Conservation (phyloP, 2,113 vertebrate genomes). For the Tragulus kanchil region DNA sequence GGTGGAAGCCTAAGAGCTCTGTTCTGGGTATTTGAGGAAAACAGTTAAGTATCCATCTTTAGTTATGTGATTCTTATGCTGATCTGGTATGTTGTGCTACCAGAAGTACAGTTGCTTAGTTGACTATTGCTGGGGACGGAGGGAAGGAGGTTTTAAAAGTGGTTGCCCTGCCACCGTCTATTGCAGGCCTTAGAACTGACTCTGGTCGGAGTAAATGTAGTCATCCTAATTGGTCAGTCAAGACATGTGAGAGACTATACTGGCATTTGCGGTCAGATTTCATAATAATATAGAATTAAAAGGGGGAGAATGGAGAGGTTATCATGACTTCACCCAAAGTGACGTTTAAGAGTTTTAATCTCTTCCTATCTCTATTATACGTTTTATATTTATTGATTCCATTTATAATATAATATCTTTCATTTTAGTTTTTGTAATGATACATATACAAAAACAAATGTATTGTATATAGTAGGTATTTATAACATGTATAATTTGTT, state of each 20-base stretch:
- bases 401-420: neutral
- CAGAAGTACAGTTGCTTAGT: neutral
- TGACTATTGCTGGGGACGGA: neutral
- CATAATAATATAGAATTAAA: neutral
- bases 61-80: neutral
- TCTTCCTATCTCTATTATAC: neutral
- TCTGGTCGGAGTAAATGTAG: neutral
- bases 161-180: neutral
- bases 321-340: neutral
- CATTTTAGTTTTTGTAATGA: slow-evolving; percentile 22
- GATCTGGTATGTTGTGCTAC: neutral
- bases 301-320: neutral
- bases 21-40: neutral
- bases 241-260: neutral
- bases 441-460: neutral
- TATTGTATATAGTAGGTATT: neutral
- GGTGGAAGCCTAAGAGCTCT: neutral
- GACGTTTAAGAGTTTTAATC: neutral
- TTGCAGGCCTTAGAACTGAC: neutral
- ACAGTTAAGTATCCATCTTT: neutral
- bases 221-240: neutral
- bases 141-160: neutral
- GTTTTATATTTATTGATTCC: neutral
- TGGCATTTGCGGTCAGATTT: neutral
- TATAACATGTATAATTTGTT: slow-evolving; percentile 40